A percentile compares a stretch with the other conserved stretches of the same genome.
phyloP scores from a whole-genome alignment of 1,140 invertebrate species.

The Tetragonula clypearis region DNA sequence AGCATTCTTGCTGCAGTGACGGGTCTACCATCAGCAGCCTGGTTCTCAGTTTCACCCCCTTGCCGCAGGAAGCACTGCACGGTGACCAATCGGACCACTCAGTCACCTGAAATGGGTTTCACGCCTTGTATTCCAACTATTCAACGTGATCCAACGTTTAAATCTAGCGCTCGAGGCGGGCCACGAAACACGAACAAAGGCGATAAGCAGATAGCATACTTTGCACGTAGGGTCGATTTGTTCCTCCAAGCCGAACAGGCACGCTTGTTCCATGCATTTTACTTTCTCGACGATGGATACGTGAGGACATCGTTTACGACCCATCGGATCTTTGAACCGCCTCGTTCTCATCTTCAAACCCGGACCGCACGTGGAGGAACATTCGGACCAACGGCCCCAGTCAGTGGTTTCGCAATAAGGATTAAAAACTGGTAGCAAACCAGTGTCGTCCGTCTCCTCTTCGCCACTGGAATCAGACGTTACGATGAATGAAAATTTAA shows the following conservation, averaged over 20 bases:
- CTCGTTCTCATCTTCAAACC: conserved; percentile 89
- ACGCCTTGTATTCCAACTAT: not conserved
- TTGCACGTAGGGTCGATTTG: conserved; percentile 83
- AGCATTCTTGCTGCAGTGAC: conserved; percentile 83
- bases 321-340: conserved; percentile 87
- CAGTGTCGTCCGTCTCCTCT: conserved; percentile 24
- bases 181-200: not conserved
- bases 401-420: conserved; percentile 87
- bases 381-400: conserved; percentile 92
- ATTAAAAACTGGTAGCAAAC: not conserved
- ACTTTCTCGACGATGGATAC: conserved; percentile 87
- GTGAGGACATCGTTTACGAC: conserved; percentile 89
- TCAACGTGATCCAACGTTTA: conserved; percentile 1
- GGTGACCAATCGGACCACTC: conserved; percentile 89
- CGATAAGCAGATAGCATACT: conserved; percentile 52
- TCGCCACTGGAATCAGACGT: conserved; percentile 25
- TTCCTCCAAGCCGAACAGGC: conserved; percentile 82
- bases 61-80: conserved; percentile 88
- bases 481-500: not conserved
- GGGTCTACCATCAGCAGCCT: conserved; percentile 86
- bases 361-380: conserved; percentile 91
- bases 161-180: not conserved
- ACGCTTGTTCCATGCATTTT: conserved; percentile 88
- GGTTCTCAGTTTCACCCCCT: conserved; percentile 87
- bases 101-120: conserved; percentile 80